Base-by-base conservation (phyloP, 1,140 invertebrate species). In the Diabrotica virgifera region DNA sequence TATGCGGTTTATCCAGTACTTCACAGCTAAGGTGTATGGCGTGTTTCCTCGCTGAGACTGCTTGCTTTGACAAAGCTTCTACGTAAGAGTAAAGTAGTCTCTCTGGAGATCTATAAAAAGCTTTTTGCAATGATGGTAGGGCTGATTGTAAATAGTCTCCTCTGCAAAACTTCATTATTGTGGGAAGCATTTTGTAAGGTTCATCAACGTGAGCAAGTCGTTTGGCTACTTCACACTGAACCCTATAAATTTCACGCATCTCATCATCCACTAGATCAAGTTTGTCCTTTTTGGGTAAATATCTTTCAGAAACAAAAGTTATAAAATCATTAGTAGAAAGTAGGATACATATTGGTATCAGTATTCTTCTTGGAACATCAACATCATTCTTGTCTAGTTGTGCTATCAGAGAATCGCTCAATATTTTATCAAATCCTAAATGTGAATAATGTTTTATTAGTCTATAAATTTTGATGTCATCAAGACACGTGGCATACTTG, bases 111-210 rank as follows among this genome's bases (percentile, higher is more conserved):
- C 56, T 56, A 40, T 63, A 67, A 36, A 62, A 57, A 13, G 58
- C 10, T 36, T 61, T 55, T 12, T 67, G 53, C 0, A 67, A 55
- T 11, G 65, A 55, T 6, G 14, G 56, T 11, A 63, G 11, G 55
- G 65, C 36, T n/a, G 57, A 63, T 46, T 67, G 56, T 38, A 67
- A 53, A 14, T 63, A 67, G 10, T 67, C 65, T 6, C 65, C 65
- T 11, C 52, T 35, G 36, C 60, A 67, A 52, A 53, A 67, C 37
- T 59, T 59, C 14, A 63, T 53, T n/a, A 67, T 12, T 11, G 59
- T 38, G 10, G 59, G 53, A 12, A 67, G n/a, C 10, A 53, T 40
- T 57, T 53, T 56, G 12, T 52, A 46, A 35, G 46, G 61, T 24
- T 59, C 59, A 13, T 53, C 6, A n/a, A 59, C 58, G 8, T 35